Percentiles rank a stretch among this genome's conserved stretches.
Conservation (phyloP, 2,888 invertebrate species). For the Rosalia funebris region DNA sequence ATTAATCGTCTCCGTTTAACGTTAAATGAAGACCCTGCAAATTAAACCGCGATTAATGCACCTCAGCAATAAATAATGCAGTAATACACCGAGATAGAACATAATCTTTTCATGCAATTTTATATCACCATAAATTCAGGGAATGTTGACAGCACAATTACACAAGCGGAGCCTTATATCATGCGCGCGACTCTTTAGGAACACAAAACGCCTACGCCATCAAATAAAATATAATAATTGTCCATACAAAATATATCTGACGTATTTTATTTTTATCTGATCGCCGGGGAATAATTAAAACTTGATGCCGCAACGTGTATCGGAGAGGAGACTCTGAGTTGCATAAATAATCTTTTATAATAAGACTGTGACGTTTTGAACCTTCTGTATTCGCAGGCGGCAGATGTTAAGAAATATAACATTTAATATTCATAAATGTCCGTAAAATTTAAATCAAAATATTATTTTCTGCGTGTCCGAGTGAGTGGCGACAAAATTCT, state of each 20-base stretch:
- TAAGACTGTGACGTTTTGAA: constrained; percentile 2
- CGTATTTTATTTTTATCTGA: constrained; percentile 39
- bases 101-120: constrained; percentile 44
- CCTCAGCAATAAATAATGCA: constrained; percentile 35
- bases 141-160: constrained; percentile 47
- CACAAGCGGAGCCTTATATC: constrained; percentile 30
- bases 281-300: constrained; percentile 33
- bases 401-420: neutral
- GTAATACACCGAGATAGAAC: constrained; percentile 34
- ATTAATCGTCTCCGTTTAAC: constrained; percentile 4
- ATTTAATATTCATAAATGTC: neutral
- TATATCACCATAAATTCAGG: constrained; percentile 47
- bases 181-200: constrained; percentile 30
- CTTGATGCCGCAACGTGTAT: constrained; percentile 23
- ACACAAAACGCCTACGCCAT: constrained; percentile 30
- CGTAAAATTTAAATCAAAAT: neutral
- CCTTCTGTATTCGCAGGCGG: neutral
- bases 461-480: neutral
- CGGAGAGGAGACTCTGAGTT: neutral
- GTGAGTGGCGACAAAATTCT: neutral
- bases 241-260: constrained; percentile 33
- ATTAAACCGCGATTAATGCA: constrained; percentile 25
- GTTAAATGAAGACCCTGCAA: constrained; percentile 22
- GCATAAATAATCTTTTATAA: constrained; percentile 12
- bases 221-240: constrained; percentile 41